Evolutionary conservation across 2,888 invertebrate species (phyloP).

Genomic region (Incurvaria masculella): DNA sequence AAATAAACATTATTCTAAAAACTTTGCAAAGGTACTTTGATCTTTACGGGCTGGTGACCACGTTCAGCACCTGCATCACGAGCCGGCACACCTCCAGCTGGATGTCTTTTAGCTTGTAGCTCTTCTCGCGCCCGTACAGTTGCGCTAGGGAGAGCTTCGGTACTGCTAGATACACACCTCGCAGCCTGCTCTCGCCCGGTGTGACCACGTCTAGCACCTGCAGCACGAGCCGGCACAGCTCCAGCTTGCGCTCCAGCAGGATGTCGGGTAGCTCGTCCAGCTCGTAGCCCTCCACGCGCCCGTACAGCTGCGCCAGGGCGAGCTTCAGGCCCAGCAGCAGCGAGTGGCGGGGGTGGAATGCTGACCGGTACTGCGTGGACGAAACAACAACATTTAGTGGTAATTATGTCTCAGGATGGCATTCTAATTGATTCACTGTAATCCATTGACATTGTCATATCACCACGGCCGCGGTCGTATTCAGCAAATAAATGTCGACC

Average conservation of each 20-base stretch:
- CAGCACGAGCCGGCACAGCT: conserved; percentile 67
- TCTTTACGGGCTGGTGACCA: no score
- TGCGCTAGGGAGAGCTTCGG: conserved; percentile 66
- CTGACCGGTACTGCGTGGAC: conserved; percentile 54
- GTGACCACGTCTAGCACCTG: conserved; percentile 68
- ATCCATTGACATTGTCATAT: no score
- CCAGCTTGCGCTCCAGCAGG: conserved; percentile 70
- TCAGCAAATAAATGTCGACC: no score
- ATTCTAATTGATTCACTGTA: no score
- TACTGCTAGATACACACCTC: conserved; percentile 46
- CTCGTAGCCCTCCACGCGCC: conserved; percentile 67
- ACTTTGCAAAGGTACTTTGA: no score
- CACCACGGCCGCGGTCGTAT: no score
- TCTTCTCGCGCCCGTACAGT: conserved; percentile 73
- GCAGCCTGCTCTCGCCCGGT: conserved; percentile 73
- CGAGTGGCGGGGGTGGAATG: conserved; percentile 76
- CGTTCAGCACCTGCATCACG: conserved; percentile 64
- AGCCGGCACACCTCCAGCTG: conserved; percentile 72
- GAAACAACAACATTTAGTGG: no score
- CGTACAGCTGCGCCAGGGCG: conserved; percentile 74
- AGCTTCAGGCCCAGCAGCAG: conserved; percentile 65
- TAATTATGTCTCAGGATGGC: no score
- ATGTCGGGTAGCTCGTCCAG: conserved; percentile 70
- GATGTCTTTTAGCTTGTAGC: conserved; percentile 67
- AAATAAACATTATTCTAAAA: no score